A percentile compares a stretch with the other conserved stretches of the same genome.
These are phyloP conservation scores for Coranthus polyacanthus DNA, from an alignment of 2,797 vertebrate genomes.

Conservation along the genomic window DNA sequence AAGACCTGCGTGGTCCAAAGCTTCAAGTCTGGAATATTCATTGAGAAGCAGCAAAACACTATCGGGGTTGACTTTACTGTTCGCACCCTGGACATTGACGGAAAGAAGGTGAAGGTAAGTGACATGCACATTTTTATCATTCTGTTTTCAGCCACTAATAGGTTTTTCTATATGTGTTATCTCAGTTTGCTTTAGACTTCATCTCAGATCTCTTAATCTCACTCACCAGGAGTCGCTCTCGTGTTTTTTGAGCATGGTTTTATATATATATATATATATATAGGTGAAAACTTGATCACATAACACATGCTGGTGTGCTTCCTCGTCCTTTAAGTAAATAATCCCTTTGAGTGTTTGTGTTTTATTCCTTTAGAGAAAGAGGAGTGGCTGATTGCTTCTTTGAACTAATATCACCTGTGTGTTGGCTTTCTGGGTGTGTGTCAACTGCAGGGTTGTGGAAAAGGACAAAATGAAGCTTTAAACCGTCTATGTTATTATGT, in stretches of 20 bases:
- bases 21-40: constrained; percentile 92
- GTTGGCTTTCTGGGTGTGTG: constrained; percentile 69
- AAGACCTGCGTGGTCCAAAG: constrained; percentile 97
- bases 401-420: constrained; percentile 10
- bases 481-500: too few relatives aligned
- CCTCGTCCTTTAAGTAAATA: constrained; percentile 16
- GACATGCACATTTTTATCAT: not conserved
- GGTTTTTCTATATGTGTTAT: not conserved
- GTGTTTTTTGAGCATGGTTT: not conserved
- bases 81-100: constrained; percentile 90
- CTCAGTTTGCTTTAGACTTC: too few relatives aligned
- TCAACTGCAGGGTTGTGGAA: constrained; percentile 1
- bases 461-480: too few relatives aligned
- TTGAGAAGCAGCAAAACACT: constrained; percentile 93
- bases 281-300: not conserved
- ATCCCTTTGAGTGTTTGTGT: not conserved
- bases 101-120: constrained; percentile 94
- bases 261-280: too few relatives aligned
- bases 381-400: constrained; percentile 20
- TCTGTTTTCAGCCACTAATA: not conserved
- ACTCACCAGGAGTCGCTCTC: not conserved
- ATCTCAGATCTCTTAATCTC: not conserved
- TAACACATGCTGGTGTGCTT: not conserved
- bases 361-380: constrained; percentile 8
- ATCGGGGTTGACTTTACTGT: constrained; percentile 97